Base-by-base conservation (phyloP, 2,797 vertebrate genomes). In the Schizopygopsis pylzovi region DNA sequence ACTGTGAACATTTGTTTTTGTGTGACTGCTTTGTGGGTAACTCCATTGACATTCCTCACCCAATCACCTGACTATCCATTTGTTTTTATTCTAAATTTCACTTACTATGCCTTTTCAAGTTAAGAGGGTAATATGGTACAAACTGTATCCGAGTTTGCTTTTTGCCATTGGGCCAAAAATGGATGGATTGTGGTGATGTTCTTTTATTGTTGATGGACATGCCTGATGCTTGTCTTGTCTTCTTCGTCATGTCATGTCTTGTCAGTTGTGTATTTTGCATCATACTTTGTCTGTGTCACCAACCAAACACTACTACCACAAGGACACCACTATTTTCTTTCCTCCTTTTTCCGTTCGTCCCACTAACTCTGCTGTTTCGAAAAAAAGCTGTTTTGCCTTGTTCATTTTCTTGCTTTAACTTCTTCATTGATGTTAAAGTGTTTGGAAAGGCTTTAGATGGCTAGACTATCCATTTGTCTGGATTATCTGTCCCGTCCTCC, bases 121-220 rank as follows among this genome's bases (percentile, higher is more conserved):
- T 39, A 1, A 56, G 20, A 79, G 10, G 2, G 10, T 56, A 56
- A 68, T 37, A 8, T 78, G 11, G 7, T 56, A 33, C 33, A 68
- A 28, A 41, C 2, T 15, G 7, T 52, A 18, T 52, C 1, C 0
- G 20, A 71, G 45, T 49, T 59, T 78, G 47, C n/a, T 54, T 28
- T 72, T n/a, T 8, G 39, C 54, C 2, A 18, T 65, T 84, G 15
- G 7, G 63, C 39, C 25, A 71, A 4, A 18, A 28, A 43, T 79
- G 81, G 81, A 73, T 83, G 85, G 85, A 37, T 43, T 87, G 63
- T 73, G 85, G 80, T 56, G 61, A 83, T 82, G 73, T 79, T 87
- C 59, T 59, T 75, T 59, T 7, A 61, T 33, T 28, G 33, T 33
- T 28, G 37, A 54, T 41, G 13, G 43, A 82, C 22, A 52, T 65